Evolutionary conservation across 2,113 vertebrate species (phyloP), one percentile per base, ranked within the genome.

Genomic region (Lonchura striata): DNA sequence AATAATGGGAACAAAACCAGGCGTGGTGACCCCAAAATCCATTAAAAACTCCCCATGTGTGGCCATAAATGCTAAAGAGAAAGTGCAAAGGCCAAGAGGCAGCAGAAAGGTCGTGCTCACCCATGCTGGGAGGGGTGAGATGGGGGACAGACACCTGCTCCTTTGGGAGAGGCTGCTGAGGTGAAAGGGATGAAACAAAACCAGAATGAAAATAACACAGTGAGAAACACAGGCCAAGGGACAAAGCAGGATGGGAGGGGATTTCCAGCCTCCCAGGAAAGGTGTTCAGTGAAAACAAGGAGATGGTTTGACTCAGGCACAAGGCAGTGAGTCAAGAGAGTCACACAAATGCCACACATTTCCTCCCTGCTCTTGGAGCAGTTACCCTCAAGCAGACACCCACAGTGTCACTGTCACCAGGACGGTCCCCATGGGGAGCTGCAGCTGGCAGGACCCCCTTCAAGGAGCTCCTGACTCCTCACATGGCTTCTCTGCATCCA

Each of bases 211-310:
- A 94, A 71, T 12, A 47, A 10, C 24, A 22, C 8, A 31, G 50
- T 3, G 16, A 77, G 76, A 52, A 76, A 52, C 18, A 46, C 22
- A 7, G 1, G 6, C 54, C 33, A 46, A 27, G n/a, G 56, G 33
- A 31, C 69, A 79, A 53, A n/a, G n/a, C 46, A 72, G 86, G 78
- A 85, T 7, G 6, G 1, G 19, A 65, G 69, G 83, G 78, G 22
- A 47, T 54, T 90, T 70, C 54, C 75, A 95, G 30, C 63, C 89
- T 88, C 93, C 84, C 91, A 95, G 90, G 94, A 95, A 95, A 89
- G 53, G n/a, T 59, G 35, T 31, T 70, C 44, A 44, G 30, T 82
- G 91, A 80, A 85, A 89, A 91, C 53, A 35, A 47, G 50, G 85
- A 1, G 3, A 61, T 57, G 33, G 17, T 46, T 86, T 84, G 74